Conservation (phyloP, 2,113 vertebrate species). For the Coptodon rendalli region DNA sequence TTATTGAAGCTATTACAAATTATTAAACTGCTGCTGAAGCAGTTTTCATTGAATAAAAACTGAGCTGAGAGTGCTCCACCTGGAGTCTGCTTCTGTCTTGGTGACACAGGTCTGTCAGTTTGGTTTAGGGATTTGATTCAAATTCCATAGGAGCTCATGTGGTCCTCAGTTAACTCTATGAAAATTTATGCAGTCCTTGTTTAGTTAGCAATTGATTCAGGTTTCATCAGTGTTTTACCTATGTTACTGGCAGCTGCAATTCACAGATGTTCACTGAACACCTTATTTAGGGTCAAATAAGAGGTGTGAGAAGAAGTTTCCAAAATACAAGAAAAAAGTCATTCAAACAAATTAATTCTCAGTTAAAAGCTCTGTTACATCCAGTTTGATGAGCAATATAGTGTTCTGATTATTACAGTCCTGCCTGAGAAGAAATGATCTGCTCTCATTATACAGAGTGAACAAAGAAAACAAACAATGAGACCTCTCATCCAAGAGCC, state of each 20-base stretch:
- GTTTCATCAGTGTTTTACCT: rapidly evolving
- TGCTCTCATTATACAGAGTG: background rate
- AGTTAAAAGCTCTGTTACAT: background rate
- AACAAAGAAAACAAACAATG: rapidly evolving
- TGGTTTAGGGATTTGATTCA: background rate
- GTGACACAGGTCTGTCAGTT: background rate
- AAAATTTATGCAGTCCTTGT: background rate
- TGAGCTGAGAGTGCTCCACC: background rate
- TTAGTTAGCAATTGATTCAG: background rate
- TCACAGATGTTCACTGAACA: background rate
- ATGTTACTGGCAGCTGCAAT: background rate
- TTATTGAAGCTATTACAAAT: background rate
- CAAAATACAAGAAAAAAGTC: rapidly evolving
- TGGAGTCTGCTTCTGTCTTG: background rate
- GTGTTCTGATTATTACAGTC: rapidly evolving
- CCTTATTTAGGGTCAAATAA: background rate
- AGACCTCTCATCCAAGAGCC: rapidly evolving
- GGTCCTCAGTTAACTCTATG: background rate
- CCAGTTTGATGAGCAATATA: rapidly evolving
- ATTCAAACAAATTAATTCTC: background rate
- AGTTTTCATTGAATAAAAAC: background rate
- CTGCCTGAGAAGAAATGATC: background rate
- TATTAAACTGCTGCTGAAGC: background rate
- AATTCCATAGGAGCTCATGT: rapidly evolving
- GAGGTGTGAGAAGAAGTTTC: background rate